Conservation (phyloP, 2,888 invertebrate species). For the Pimpla rufipes region DNA sequence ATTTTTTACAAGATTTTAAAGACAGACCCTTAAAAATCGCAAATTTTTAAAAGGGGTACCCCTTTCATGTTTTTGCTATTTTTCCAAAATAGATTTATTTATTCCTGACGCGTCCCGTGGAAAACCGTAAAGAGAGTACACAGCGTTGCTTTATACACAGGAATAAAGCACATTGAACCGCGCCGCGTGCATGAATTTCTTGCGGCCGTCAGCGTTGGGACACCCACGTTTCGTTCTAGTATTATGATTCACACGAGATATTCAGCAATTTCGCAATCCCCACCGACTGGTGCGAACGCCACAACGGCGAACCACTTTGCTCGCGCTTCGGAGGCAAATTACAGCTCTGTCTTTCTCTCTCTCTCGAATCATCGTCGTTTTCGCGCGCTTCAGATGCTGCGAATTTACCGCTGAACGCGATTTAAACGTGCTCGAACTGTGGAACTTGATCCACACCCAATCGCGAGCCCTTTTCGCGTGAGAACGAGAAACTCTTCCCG, state of each 20-base stretch:
- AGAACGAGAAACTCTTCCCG: slow-evolving; percentile 5
- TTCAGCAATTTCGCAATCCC: slow-evolving; percentile 40
- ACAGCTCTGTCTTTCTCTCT: background rate
- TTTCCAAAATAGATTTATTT: too few species aligned
- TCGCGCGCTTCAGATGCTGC: background rate
- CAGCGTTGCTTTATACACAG: too few species aligned
- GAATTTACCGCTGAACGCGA: slow-evolving; percentile 8
- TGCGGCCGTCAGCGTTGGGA: slow-evolving; percentile 12
- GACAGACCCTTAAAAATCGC: too few species aligned
- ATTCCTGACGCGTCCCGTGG: too few species aligned
- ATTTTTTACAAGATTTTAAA: too few species aligned
- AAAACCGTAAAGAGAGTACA: too few species aligned
- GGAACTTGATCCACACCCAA: slow-evolving; percentile 21
- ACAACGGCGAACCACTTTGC: slow-evolving; percentile 20
- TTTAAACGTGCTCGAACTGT: slow-evolving; percentile 3
- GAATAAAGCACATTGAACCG: slow-evolving; percentile 13
- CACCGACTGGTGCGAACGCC: background rate
- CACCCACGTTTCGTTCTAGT: slow-evolving; percentile 38
- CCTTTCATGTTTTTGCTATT: too few species aligned
- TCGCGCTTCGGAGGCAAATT: slow-evolving; percentile 42
- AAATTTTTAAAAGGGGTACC: too few species aligned
- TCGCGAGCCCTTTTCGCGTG: background rate
- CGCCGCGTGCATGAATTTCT: slow-evolving; percentile 12
- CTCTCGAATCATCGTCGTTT: slow-evolving; percentile 27
- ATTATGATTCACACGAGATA: slow-evolving; percentile 45